Conservation (phyloP, 2,888 invertebrate genomes). For the Drosophila hamatofila region DNA sequence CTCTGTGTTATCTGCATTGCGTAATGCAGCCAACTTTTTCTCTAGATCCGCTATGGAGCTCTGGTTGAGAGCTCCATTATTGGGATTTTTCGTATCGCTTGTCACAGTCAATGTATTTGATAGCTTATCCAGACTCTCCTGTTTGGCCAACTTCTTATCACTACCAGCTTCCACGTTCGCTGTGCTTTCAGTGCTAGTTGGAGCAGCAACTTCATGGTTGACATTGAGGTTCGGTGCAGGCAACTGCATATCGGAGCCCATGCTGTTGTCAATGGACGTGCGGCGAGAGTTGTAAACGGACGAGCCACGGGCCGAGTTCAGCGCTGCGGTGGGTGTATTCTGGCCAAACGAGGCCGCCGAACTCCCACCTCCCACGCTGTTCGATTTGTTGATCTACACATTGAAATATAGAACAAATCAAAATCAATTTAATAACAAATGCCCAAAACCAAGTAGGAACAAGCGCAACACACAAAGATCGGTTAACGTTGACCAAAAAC, state of each 20-base stretch:
- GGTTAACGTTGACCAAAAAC: conserved; percentile 37
- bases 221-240: conserved; percentile 76
- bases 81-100: conserved; percentile 48
- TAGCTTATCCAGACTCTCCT: conserved; percentile 81
- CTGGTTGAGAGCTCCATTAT: conserved; percentile 72
- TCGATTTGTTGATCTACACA: conserved; percentile 59
- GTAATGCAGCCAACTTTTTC: conserved; percentile 87
- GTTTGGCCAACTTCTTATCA: conserved; percentile 79
- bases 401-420: conserved; percentile 18
- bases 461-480: conserved; percentile 44
- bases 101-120: conserved; percentile 35
- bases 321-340: conserved; percentile 77
- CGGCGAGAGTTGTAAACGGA: conserved; percentile 84
- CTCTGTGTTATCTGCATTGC: conserved; percentile 81
- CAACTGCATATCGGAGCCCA: conserved; percentile 79
- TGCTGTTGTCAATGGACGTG: conserved; percentile 83
- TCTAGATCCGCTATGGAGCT: conserved; percentile 86
- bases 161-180: conserved; percentile 38
- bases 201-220: conserved; percentile 51
- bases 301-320: conserved; percentile 79
- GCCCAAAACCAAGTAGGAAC: not conserved
- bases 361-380: conserved; percentile 49
- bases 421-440: conserved; percentile 1
- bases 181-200: conserved; percentile 38
- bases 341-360: conserved; percentile 72